Conservation (phyloP, 2,888 invertebrate species). For the Watsonalla cultraria region DNA sequence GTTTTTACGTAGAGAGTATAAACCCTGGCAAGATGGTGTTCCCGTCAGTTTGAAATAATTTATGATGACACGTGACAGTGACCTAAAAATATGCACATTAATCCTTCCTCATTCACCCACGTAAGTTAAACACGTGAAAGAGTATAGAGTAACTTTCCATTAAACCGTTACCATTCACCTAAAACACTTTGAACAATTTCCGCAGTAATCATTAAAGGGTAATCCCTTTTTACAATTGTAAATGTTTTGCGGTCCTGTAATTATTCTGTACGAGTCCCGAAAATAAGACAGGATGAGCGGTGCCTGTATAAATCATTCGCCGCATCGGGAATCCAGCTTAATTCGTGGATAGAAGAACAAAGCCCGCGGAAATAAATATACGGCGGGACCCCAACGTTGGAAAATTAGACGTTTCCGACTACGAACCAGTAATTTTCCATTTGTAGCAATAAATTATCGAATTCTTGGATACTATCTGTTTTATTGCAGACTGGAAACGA, state of each 20-base stretch:
- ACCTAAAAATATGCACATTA: too few relatives aligned
- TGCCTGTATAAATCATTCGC: slow-evolving; percentile 75
- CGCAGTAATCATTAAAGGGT: slow-evolving; percentile 55
- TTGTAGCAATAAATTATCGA: slow-evolving; percentile 50
- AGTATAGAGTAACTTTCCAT: slow-evolving; percentile 49
- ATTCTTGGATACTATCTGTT: slow-evolving; percentile 34
- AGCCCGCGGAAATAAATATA: slow-evolving; percentile 70
- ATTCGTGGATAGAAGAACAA: slow-evolving; percentile 75
- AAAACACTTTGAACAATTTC: slow-evolving; percentile 47
- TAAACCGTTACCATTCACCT: slow-evolving; percentile 33
- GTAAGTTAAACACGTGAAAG: neutral
- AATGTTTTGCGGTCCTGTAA: slow-evolving; percentile 67
- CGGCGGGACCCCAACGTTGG: slow-evolving; percentile 37
- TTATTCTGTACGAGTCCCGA: slow-evolving; percentile 69
- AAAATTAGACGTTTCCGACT: slow-evolving; percentile 42
- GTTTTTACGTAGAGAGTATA: too few relatives aligned
- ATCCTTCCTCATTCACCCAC: too few relatives aligned
- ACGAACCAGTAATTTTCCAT: slow-evolving; percentile 43
- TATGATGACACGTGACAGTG: too few relatives aligned
- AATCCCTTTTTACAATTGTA: slow-evolving; percentile 70
- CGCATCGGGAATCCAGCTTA: slow-evolving; percentile 55
- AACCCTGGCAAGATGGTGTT: too few relatives aligned
- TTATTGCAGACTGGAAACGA: slow-evolving; percentile 1
- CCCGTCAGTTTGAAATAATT: too few relatives aligned
- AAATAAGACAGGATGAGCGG: slow-evolving; percentile 74